Evolutionary conservation across 1,140 invertebrate genomes (phyloP).

Genomic region (Lordiphosa stackelbergi): DNA sequence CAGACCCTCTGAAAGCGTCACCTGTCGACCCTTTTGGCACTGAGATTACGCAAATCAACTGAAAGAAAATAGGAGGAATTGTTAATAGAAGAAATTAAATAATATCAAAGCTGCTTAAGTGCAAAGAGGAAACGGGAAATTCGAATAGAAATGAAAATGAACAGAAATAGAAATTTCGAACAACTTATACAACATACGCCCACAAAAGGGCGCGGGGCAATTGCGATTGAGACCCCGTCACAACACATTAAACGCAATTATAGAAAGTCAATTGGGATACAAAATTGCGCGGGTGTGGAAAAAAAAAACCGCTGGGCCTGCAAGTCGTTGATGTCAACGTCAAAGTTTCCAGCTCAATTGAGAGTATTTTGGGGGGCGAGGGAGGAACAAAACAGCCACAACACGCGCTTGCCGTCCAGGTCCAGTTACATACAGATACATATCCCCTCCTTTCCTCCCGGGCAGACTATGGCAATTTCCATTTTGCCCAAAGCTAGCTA

Average conservation of each 20-base stretch:
- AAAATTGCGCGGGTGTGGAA: constrained; percentile 53
- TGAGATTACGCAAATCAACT: constrained; percentile 47
- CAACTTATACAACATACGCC: constrained; percentile 49
- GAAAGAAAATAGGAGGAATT: constrained; percentile 10
- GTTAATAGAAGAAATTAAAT: constrained; percentile 47
- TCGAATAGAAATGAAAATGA: constrained; percentile 17
- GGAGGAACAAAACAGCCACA: constrained; percentile 6
- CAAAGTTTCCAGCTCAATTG: constrained; percentile 11
- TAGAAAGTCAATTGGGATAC: constrained; percentile 70
- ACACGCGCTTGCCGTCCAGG: constrained; percentile 2
- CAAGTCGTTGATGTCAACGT: constrained; percentile 10
- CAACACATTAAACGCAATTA: constrained; percentile 74
- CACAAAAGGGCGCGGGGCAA: constrained; percentile 10
- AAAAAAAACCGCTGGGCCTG: background rate
- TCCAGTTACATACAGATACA: constrained; percentile 3
- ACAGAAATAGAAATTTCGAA: constrained; percentile 61
- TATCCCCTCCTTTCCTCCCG: background rate
- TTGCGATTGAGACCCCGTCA: constrained; percentile 45
- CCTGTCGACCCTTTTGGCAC: constrained; percentile 20
- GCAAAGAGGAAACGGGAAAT: constrained; percentile 4
- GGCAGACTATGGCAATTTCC: too few species aligned
- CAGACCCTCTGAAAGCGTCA: constrained; percentile 11
- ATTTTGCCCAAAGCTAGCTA: too few species aligned
- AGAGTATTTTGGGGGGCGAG: background rate
- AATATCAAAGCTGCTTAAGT: constrained; percentile 58